phyloP scores from a whole-genome alignment of 2,113 vertebrate species.

The Calyptomena viridis region DNA sequence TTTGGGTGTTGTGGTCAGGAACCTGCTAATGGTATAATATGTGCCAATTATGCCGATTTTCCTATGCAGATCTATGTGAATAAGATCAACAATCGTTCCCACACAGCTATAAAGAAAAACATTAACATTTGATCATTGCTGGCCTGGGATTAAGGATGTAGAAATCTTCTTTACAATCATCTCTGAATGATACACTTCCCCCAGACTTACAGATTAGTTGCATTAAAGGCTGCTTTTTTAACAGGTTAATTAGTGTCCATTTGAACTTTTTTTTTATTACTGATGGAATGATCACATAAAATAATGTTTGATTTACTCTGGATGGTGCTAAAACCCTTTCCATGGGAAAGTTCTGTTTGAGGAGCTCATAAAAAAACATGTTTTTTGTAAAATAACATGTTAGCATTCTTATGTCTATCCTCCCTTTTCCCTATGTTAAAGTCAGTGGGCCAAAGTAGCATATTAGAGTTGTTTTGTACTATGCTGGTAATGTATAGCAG shows the following conservation, averaged over 20 bases:
- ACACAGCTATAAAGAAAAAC: neutral
- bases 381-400: rapidly evolving
- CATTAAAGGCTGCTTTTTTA: neutral
- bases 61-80: neutral
- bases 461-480: neutral
- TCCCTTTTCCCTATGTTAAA: neutral
- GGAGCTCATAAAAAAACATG: neutral
- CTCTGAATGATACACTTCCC: neutral
- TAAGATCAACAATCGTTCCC: neutral
- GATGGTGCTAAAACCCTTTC: neutral
- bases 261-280: neutral
- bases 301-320: neutral
- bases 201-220: neutral
- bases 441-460: neutral
- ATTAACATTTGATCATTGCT: neutral
- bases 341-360: neutral
- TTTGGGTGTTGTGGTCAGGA: neutral
- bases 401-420: neutral
- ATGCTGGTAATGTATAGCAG: neutral
- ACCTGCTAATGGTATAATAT: neutral
- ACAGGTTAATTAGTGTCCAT: neutral
- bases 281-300: neutral
- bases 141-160: neutral
- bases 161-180: neutral
- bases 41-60: neutral